These are phyloP conservation scores for Acinonyx jubatus DNA, from an alignment of 2,113 vertebrate species.

Conservation along the genomic window DNA sequence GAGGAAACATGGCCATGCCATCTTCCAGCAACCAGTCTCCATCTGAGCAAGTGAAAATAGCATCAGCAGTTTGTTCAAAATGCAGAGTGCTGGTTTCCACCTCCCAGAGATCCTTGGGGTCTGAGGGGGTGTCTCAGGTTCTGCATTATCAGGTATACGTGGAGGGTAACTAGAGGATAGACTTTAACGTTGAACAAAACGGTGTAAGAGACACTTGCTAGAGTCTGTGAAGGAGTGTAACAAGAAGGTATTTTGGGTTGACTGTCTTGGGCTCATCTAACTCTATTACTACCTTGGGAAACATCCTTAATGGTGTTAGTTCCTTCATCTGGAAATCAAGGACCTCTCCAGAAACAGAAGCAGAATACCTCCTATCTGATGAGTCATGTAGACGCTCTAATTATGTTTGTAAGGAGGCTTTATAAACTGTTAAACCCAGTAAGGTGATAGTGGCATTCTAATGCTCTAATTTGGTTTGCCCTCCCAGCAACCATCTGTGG, in stretches of 20 bases:
- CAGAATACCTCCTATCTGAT: background rate
- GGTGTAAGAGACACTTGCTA: background rate
- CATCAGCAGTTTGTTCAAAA: background rate
- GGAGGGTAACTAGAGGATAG: background rate
- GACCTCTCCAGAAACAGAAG: background rate
- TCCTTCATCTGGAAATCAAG: background rate
- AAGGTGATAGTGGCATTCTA: background rate
- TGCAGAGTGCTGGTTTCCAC: background rate
- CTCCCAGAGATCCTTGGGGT: background rate
- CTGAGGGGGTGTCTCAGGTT: background rate
- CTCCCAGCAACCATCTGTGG: background rate
- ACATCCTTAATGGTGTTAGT: background rate
- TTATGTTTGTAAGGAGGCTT: background rate
- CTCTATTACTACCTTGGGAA: background rate
- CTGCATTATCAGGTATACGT: background rate
- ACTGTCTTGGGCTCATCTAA: background rate
- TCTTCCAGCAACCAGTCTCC: background rate
- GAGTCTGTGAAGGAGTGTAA: background rate
- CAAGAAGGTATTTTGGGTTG: background rate
- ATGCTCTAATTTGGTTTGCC: background rate
- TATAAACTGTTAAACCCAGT: background rate
- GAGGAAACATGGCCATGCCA: background rate
- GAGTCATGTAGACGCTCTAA: background rate
- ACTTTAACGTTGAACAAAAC: background rate
- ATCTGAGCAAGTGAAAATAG: background rate